Conservation (phyloP, 2,797 vertebrate genomes). For the Catostomus latipinnis region DNA sequence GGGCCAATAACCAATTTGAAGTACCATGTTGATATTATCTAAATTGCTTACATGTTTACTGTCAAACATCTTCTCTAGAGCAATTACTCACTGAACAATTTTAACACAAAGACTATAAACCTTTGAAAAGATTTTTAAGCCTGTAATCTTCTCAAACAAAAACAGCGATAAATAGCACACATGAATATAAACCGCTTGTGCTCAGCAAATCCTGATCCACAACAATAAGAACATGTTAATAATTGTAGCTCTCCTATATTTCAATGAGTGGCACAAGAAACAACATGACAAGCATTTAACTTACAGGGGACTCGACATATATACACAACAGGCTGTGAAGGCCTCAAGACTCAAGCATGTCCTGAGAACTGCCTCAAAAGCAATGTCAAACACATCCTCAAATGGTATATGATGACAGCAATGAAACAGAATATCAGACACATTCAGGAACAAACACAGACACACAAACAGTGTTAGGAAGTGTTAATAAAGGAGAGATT, state of each 20-base stretch:
- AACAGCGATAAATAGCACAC: conserved; percentile 17
- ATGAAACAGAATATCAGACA: neutral
- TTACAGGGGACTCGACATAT: neutral
- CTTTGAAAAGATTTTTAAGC: conserved; percentile 19
- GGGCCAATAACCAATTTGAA: conserved; percentile 47
- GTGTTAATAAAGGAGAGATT: conserved; percentile 20
- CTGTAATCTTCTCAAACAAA: conserved; percentile 18
- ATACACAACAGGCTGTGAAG: conserved; percentile 2
- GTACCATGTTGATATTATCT: conserved; percentile 55
- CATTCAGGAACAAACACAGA: conserved; percentile 21
- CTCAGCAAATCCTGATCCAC: neutral
- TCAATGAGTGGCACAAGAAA: too few species aligned
- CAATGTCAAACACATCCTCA: conserved; percentile 2
- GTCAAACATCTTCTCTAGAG: conserved; percentile 41
- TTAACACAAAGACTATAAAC: conserved; percentile 20
- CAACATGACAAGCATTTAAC: too few species aligned
- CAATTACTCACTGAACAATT: conserved; percentile 23
- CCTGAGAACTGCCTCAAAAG: conserved; percentile 6
- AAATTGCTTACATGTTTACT: conserved; percentile 54
- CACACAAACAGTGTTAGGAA: neutral
- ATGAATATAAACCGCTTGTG: conserved; percentile 32
- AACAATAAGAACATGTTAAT: too few species aligned
- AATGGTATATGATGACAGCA: neutral
- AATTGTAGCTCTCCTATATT: too few species aligned
- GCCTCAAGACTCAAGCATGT: neutral